Percentiles rank a stretch among this genome's conserved stretches.
Evolutionary conservation across 1,140 invertebrate species (phyloP).

Genomic region (Cherax destructor): DNA sequence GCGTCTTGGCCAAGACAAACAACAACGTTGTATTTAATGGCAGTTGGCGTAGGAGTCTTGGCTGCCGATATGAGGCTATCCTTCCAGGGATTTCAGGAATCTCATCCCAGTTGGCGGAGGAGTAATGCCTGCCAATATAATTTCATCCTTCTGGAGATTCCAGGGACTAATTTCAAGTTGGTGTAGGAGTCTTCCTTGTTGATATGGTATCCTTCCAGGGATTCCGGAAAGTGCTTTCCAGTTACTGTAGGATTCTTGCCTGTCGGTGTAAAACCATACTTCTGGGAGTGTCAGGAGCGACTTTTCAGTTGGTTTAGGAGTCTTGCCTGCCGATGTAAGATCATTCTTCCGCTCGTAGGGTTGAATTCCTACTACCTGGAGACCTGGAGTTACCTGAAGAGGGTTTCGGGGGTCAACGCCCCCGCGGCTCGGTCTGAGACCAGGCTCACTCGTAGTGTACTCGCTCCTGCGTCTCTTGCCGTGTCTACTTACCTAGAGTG

Average conservation of each 20-base stretch:
- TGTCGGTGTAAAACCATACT: not conserved
- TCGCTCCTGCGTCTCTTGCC: too few relatives aligned
- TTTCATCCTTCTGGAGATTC: not conserved
- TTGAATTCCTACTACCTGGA: too few relatives aligned
- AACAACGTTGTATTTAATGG: not conserved
- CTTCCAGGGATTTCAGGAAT: not conserved
- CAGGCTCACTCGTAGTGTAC: too few relatives aligned
- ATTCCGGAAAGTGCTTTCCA: too few relatives aligned
- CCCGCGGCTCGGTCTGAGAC: too few relatives aligned
- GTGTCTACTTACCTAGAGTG: not conserved
- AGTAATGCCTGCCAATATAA: not conserved
- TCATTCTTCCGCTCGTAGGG: not conserved
- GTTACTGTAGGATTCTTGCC: not conserved
- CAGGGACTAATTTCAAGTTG: not conserved
- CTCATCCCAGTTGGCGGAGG: not conserved
- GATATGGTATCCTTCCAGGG: too few relatives aligned
- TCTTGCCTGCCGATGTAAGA: not conserved
- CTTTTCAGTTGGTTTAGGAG: not conserved
- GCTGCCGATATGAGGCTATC: constrained; percentile 9
- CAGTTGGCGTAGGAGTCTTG: not conserved
- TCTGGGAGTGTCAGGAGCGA: too few relatives aligned
- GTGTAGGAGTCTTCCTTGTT: too few relatives aligned
- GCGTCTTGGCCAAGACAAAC: not conserved
- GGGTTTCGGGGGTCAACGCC: not conserved
- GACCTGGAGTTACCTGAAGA: too few relatives aligned